Conservation (phyloP, 1,140 invertebrate genomes). For the Tetramorium parvispinum region DNA sequence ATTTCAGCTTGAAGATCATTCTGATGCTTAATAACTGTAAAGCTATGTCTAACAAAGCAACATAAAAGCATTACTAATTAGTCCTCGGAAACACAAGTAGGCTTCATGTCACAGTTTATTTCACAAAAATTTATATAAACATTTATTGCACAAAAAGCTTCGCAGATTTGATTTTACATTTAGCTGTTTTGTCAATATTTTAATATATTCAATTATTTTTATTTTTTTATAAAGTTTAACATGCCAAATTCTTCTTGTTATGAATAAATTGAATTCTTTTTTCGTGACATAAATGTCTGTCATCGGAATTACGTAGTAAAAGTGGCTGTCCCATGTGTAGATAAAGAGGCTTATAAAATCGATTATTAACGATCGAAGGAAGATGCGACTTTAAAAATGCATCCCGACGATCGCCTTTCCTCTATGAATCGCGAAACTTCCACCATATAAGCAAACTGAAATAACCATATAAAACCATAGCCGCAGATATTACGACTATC, state of each 20-base stretch:
- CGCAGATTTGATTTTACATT: background rate
- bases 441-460: slow-evolving; percentile 50
- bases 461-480: slow-evolving; percentile 65
- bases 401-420: slow-evolving; percentile 25
- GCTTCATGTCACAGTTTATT: background rate
- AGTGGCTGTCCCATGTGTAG: background rate
- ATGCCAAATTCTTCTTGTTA: background rate
- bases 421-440: slow-evolving; percentile 55
- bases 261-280: slow-evolving; percentile 8
- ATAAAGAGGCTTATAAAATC: slow-evolving; percentile 1
- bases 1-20: background rate
- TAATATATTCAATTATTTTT: background rate
- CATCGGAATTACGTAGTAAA: slow-evolving; percentile 9
- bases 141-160: slow-evolving; percentile 14
- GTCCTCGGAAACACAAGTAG: background rate
- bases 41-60: background rate
- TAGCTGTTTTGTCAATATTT: background rate
- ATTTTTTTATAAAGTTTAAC: background rate
- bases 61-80: slow-evolving; percentile 20
- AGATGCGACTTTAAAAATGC: slow-evolving; percentile 54
- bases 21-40: background rate
- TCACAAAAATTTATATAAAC: slow-evolving; percentile 21
- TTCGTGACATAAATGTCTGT: background rate
- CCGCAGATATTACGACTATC: slow-evolving; percentile 64
- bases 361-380: slow-evolving; percentile 42